Conservation (phyloP, 2,113 vertebrate genomes). For the Triplophysa rosa region DNA sequence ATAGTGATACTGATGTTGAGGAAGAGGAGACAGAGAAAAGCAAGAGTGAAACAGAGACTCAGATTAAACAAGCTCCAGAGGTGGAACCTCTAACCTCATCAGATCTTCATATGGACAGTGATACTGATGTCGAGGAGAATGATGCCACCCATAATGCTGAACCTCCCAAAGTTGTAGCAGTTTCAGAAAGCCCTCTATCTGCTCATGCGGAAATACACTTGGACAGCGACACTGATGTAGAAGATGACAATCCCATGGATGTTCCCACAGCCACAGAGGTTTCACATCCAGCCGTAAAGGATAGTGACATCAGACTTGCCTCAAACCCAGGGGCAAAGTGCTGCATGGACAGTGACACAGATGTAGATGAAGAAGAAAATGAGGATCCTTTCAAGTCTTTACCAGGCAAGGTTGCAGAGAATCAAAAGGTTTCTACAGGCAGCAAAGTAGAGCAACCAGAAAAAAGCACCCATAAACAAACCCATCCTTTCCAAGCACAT, state of each 20-base stretch:
- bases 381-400: constrained; percentile 16
- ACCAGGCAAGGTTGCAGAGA: background rate
- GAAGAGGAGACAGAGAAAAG: constrained; percentile 3
- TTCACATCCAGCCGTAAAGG: background rate
- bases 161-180: background rate
- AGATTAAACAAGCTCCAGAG: background rate
- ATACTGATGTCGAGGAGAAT: constrained; percentile 71
- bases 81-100: constrained; percentile 12
- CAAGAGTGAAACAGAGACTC: background rate
- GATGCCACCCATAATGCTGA: constrained; percentile 10
- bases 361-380: constrained; percentile 56
- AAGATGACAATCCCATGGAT: constrained; percentile 46
- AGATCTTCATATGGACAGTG: constrained; percentile 64
- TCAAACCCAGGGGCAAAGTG: constrained; percentile 25
- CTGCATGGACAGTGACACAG: constrained; percentile 60
- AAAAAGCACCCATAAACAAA: constrained; percentile 58
- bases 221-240: constrained; percentile 62
- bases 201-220: constrained; percentile 38
- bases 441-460: background rate
- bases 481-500: constrained; percentile 16
- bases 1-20: constrained; percentile 72
- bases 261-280: background rate
- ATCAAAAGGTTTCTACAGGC: background rate
- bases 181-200: background rate
- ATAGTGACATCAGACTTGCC: background rate